phyloP scores from a whole-genome alignment of 1,140 invertebrate genomes.

The Eupristina koningsbergeri region DNA sequence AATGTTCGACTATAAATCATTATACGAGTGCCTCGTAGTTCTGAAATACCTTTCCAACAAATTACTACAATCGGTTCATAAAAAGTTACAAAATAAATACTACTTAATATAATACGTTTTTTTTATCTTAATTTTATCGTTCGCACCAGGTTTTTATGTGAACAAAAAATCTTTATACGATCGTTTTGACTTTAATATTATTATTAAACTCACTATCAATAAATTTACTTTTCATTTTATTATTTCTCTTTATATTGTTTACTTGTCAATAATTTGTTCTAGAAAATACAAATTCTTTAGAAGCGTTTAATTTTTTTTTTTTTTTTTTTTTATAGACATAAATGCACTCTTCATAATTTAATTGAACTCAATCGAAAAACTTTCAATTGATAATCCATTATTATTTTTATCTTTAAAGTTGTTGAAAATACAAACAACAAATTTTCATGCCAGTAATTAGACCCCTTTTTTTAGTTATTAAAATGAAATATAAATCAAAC shows the following conservation, averaged over 20 bases:
- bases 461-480: too few species aligned
- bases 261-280: background rate
- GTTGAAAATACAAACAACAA: background rate
- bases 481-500: too few species aligned
- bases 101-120: background rate
- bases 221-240: background rate
- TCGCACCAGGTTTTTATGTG: background rate
- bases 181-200: slow-evolving; percentile 5
- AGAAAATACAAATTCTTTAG: background rate
- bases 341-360: background rate
- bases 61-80: background rate
- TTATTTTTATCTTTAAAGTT: background rate
- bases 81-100: background rate
- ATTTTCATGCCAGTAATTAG: too few species aligned
- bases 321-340: background rate
- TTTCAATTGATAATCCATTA: background rate
- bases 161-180: background rate
- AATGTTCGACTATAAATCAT: background rate
- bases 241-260: background rate
- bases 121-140: background rate
- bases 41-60: background rate
- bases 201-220: background rate
- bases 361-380: background rate
- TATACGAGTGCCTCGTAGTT: background rate
- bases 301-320: background rate